Percentiles rank a stretch among this genome's conserved stretches.
Conservation (phyloP, 2,113 vertebrate genomes). For the Brachirus orientalis region DNA sequence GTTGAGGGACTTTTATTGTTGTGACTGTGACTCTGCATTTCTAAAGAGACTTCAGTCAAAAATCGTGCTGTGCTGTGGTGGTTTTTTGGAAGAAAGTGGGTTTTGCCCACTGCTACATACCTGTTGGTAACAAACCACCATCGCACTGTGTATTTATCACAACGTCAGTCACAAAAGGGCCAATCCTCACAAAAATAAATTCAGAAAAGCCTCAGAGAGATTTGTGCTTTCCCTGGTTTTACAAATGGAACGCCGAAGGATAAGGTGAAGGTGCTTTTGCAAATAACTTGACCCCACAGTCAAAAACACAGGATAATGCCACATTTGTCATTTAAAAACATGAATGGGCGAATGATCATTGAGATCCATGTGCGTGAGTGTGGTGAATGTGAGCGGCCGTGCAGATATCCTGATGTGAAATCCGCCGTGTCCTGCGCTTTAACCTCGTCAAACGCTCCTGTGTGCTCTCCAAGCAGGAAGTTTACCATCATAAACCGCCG, state of each 20-base stretch:
- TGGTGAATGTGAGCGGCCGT: neutral
- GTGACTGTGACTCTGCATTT: no score
- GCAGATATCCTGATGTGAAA: conserved; percentile 48
- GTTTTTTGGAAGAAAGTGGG: neutral
- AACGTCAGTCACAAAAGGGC: neutral
- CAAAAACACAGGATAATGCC: neutral
- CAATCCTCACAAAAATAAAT: neutral
- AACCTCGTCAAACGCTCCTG: conserved; percentile 26
- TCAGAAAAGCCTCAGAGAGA: neutral
- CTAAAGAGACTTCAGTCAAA: neutral
- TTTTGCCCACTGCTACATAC: neutral
- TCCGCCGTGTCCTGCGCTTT: conserved; percentile 33
- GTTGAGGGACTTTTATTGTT: no score
- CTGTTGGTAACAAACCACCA: neutral
- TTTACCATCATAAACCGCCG: conserved; percentile 1
- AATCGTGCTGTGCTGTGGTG: no score
- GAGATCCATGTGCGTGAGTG: neutral
- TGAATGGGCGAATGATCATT: no score
- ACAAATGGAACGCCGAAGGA: no score
- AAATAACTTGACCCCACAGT: neutral
- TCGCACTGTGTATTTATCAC: neutral
- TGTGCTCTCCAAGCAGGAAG: conserved; percentile 47
- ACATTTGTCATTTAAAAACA: neutral
- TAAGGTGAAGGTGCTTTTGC: no score
- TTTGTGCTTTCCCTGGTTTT: no score